Evolutionary conservation across 2,113 vertebrate species (phyloP).

Genomic region (Pseudopipra pipra): DNA sequence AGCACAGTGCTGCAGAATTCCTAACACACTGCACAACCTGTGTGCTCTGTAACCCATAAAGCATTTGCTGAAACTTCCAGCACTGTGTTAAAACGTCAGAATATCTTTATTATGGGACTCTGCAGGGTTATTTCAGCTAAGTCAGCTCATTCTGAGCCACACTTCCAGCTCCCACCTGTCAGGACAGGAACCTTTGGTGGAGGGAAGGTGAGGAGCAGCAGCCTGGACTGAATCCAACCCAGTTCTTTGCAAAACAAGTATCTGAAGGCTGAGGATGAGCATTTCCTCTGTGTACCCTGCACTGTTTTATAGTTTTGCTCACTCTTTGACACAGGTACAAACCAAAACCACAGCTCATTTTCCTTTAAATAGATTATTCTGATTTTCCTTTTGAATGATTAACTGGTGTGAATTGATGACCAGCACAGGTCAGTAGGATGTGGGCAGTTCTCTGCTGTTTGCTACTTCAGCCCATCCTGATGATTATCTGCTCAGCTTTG

Average conservation of each 20-base stretch:
- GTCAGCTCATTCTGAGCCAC: background rate
- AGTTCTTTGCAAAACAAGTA: background rate
- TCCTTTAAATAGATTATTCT: background rate
- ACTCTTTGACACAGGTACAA: background rate
- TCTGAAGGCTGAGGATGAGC: background rate
- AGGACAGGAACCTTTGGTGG: background rate
- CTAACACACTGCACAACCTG: background rate
- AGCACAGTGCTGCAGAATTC: background rate
- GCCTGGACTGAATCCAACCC: background rate
- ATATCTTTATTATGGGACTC: no score
- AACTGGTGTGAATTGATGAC: background rate
- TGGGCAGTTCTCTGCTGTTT: background rate
- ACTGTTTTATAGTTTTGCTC: background rate
- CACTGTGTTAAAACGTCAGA: background rate
- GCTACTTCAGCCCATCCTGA: background rate
- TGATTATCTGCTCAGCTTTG: background rate
- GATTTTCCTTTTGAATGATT: background rate
- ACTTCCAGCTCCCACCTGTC: background rate
- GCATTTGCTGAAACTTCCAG: background rate
- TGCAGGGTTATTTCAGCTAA: background rate
- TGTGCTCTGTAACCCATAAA: background rate
- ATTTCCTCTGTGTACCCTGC: no score
- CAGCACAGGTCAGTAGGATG: fast-evolving
- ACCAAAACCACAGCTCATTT: background rate
- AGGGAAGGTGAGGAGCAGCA: background rate